phyloP scores from a whole-genome alignment of 2,797 vertebrate genomes.

The Pampus argenteus region DNA sequence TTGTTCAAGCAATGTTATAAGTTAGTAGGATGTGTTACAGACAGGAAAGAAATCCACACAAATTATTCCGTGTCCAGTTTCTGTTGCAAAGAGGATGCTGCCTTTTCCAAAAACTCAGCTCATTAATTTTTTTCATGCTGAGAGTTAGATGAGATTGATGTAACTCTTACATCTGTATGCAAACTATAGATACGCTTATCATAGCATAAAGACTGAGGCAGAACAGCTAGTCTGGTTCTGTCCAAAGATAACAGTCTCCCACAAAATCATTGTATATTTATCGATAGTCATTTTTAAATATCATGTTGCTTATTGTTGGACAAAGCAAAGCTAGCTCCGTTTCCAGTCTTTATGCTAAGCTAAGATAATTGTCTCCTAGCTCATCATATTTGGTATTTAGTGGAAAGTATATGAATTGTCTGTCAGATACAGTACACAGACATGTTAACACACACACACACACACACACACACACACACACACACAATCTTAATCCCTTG shows the following conservation, averaged over 20 bases:
- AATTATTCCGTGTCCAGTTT: background rate
- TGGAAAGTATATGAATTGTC: background rate
- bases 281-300: background rate
- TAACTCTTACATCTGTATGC: too few relatives aligned
- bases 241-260: background rate
- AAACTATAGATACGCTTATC: background rate
- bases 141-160: background rate
- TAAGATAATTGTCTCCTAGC: background rate
- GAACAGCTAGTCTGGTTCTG: background rate
- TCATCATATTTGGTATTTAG: background rate
- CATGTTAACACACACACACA: background rate
- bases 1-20: slow-evolving; percentile 7
- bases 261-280: too few relatives aligned
- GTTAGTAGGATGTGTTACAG: background rate
- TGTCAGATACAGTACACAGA: background rate
- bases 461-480: background rate
- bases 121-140: background rate
- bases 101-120: background rate
- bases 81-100: slow-evolving; percentile 1
- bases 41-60: background rate
- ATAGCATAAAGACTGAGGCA: background rate
- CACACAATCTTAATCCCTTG: background rate
- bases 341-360: background rate
- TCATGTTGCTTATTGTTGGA: background rate
- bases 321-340: too few relatives aligned